Evolutionary conservation across 2,888 invertebrate genomes (phyloP).

Genomic region (Trissonchulus latispiculum): DNA sequence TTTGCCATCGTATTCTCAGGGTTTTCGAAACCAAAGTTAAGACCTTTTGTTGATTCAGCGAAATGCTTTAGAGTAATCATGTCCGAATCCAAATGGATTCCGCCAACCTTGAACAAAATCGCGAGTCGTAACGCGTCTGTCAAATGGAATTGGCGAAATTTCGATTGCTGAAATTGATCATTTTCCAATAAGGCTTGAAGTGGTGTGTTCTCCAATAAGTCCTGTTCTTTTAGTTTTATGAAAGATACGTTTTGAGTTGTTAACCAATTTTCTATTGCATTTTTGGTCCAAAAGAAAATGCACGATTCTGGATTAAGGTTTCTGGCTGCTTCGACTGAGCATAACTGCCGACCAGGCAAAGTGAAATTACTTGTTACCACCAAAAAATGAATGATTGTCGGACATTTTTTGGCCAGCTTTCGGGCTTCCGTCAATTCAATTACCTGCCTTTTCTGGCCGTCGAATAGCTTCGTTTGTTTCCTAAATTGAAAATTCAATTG

Average conservation of each 20-base stretch:
- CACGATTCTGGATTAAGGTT: background rate
- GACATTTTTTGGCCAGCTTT: background rate
- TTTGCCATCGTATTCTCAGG: background rate
- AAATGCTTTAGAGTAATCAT: slow-evolving; percentile 14
- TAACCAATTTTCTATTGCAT: background rate
- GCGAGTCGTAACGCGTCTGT: slow-evolving; percentile 16
- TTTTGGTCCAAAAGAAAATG: slow-evolving; percentile 1
- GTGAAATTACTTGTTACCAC: background rate
- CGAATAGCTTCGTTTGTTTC: no score
- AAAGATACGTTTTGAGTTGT: background rate
- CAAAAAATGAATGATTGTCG: background rate
- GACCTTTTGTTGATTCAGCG: no score
- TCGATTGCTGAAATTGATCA: background rate
- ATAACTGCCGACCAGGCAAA: background rate
- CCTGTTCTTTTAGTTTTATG: background rate
- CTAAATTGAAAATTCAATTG: no score
- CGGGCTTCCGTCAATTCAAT: no score
- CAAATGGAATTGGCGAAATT: background rate
- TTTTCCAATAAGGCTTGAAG: background rate
- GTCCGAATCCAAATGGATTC: slow-evolving; percentile 14
- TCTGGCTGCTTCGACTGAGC: background rate
- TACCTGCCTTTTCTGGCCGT: no score
- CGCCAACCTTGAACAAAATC: slow-evolving; percentile 10
- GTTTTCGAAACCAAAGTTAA: slow-evolving; percentile 9
- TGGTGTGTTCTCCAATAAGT: background rate